phyloP scores from a whole-genome alignment of 2,888 invertebrate species.

The Apamea epomidion region DNA sequence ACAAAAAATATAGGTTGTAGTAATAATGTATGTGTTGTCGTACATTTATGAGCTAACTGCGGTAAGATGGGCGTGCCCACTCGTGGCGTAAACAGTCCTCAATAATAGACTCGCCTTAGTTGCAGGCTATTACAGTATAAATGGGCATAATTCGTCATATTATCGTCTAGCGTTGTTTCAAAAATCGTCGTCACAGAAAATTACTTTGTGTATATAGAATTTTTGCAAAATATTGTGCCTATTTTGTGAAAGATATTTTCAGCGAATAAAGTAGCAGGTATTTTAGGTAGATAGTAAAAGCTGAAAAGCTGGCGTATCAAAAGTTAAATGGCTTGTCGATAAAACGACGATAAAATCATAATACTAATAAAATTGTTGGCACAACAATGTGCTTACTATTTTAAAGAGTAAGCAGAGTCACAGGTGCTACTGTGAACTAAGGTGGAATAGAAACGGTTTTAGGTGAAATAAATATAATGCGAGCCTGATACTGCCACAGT shows the following conservation, averaged over 20 bases:
- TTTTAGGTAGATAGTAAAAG: constrained; percentile 16
- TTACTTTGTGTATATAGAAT: neutral
- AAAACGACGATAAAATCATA: constrained; percentile 15
- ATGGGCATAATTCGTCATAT: constrained; percentile 16
- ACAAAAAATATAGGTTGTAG: constrained; percentile 48
- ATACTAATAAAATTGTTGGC: constrained; percentile 8
- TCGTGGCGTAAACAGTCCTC: constrained; percentile 34
- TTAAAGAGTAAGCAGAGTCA: neutral
- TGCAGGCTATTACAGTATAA: constrained; percentile 24
- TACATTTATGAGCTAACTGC: constrained; percentile 33
- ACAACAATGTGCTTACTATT: neutral
- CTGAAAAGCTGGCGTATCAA: constrained; percentile 27
- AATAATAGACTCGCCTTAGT: constrained; percentile 44
- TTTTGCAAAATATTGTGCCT: neutral
- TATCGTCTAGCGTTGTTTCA: neutral
- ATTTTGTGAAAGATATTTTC: constrained; percentile 11
- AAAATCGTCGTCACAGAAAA: constrained; percentile 20
- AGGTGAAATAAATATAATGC: neutral
- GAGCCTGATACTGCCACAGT: no score
- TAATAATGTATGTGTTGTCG: constrained; percentile 32
- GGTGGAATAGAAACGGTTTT: neutral
- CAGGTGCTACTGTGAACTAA: neutral
- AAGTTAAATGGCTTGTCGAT: constrained; percentile 27
- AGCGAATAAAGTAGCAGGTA: constrained; percentile 5
- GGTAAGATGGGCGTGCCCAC: constrained; percentile 55